A percentile compares a stretch with the other conserved stretches of the same genome.
These are phyloP conservation scores for Spheniscus humboldti DNA, from an alignment of 2,797 vertebrate genomes.

Conservation along the genomic window DNA sequence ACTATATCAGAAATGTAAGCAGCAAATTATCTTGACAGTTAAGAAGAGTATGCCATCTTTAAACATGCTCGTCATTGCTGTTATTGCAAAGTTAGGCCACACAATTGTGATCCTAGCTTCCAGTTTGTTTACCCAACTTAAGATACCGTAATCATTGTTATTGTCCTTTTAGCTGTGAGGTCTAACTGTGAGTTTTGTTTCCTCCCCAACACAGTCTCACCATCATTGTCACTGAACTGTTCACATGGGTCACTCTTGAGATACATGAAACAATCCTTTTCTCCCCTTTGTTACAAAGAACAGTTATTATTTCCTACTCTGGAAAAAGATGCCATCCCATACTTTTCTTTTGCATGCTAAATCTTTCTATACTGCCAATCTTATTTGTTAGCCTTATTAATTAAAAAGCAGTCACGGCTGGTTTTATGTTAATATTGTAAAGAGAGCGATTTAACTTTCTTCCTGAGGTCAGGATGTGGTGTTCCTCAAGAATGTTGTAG, in stretches of 20 bases:
- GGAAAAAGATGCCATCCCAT: not conserved
- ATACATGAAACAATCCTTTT: not conserved
- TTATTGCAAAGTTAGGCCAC: not conserved
- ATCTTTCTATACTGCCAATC: not conserved
- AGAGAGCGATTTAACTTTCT: not conserved
- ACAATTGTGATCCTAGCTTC: not conserved
- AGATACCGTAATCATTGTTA: not conserved
- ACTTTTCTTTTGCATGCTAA: not conserved
- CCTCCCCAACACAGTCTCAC: not conserved
- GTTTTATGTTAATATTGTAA: not conserved
- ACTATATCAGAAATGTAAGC: not conserved
- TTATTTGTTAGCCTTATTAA: not conserved
- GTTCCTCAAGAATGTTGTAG: accelerated
- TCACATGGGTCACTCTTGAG: not conserved
- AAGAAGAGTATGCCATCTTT: not conserved
- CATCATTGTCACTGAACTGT: not conserved
- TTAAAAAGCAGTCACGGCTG: not conserved
- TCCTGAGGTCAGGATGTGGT: not conserved
- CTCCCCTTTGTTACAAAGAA: not conserved
- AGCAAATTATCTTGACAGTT: not conserved
- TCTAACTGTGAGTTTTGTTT: not conserved
- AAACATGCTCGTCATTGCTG: not conserved
- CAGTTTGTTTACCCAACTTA: not conserved
- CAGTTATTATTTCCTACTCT: not conserved
- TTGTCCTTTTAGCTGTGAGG: not conserved